Evolutionary conservation across 2,113 vertebrate genomes (phyloP).

Genomic region (Brachypteracias leptosomus): DNA sequence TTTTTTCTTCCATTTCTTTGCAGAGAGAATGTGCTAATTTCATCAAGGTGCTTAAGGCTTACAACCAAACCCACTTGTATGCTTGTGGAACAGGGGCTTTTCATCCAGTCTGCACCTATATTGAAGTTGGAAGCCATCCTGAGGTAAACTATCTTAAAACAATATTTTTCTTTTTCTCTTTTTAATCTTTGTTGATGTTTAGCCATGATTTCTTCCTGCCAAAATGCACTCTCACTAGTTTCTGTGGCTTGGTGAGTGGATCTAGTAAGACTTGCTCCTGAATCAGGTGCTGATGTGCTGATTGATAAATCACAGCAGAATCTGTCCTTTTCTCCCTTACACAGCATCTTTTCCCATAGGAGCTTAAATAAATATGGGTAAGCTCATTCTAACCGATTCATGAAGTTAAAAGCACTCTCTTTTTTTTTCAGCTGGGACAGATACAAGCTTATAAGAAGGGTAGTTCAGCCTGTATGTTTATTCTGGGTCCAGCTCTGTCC

Average conservation of each 20-base stretch:
- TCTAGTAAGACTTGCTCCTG: background rate
- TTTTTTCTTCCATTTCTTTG: conserved; percentile 51
- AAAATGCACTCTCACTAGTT: background rate
- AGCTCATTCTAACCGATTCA: background rate
- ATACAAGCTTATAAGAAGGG: background rate
- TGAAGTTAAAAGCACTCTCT: background rate
- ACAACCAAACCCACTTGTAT: conserved; percentile 94
- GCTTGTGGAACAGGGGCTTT: conserved; percentile 96
- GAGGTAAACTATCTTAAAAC: conserved; percentile 82
- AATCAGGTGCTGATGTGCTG: conserved; percentile 40
- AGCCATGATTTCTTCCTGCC: background rate
- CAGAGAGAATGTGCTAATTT: conserved; percentile 98
- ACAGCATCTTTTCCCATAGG: background rate
- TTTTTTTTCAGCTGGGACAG: background rate
- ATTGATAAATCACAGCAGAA: conserved; percentile 29
- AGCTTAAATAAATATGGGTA: background rate
- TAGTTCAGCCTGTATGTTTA: background rate
- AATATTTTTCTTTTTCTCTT: background rate
- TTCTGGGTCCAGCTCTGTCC: background rate
- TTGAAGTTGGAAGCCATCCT: conserved; percentile 91
- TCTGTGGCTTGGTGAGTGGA: background rate
- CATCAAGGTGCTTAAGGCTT: conserved; percentile 91
- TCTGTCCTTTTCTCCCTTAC: background rate
- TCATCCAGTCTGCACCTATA: conserved; percentile 92
- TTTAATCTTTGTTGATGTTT: conserved; percentile 4